These are phyloP conservation scores for Spea multiplicata DNA, from an alignment of 2,113 vertebrate species.

Conservation along the genomic window DNA sequence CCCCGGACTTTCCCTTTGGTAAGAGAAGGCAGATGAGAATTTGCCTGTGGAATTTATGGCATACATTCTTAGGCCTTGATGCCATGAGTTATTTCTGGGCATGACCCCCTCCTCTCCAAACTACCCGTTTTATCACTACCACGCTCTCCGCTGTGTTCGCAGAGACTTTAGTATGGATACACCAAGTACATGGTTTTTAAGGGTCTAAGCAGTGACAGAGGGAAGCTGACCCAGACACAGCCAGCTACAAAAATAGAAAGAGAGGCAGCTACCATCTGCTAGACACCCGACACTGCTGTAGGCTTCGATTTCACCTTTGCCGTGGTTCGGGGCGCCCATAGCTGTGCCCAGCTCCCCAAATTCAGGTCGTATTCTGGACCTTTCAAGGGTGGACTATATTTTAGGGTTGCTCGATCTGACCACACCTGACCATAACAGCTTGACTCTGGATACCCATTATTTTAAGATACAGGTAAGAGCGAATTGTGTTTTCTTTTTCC, in stretches of 20 bases:
- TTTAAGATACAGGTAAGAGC: conserved; percentile 13
- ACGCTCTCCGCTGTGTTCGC: background rate
- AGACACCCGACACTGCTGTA: conserved; percentile 37
- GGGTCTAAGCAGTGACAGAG: background rate
- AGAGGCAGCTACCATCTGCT: conserved; percentile 40
- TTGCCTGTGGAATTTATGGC: conserved; percentile 26
- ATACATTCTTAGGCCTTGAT: conserved; percentile 25
- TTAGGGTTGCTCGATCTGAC: background rate
- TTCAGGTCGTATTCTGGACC: background rate
- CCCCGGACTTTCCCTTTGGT: conserved; percentile 12
- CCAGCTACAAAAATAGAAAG: conserved; percentile 41
- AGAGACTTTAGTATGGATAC: too few species aligned
- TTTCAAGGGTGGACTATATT: background rate
- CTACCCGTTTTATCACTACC: background rate
- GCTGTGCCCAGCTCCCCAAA: conserved; percentile 20
- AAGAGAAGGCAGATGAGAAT: conserved; percentile 3
- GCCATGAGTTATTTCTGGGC: conserved; percentile 27
- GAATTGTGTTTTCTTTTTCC: too few species aligned
- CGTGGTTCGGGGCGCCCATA: conserved; percentile 14
- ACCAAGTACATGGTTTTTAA: too few species aligned
- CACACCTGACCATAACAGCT: background rate
- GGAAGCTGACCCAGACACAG: conserved; percentile 26
- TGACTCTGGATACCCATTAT: background rate
- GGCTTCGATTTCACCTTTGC: conserved; percentile 29
- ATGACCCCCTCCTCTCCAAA: too few species aligned